These are phyloP conservation scores for Thaumetopoea pityocampa DNA, from an alignment of 1,140 invertebrate species.

Conservation along the genomic window DNA sequence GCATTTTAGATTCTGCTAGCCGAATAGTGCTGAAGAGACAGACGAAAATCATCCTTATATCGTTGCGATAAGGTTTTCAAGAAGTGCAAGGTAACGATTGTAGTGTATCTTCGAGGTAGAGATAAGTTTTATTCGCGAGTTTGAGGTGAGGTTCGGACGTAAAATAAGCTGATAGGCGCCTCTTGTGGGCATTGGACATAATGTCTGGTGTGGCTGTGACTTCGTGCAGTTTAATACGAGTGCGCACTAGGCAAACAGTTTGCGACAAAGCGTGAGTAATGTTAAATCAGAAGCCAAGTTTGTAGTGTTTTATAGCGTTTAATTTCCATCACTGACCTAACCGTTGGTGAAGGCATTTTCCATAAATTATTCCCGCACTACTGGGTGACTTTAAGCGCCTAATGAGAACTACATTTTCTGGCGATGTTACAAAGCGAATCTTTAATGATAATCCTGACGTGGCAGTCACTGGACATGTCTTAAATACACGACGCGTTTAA, in stretches of 20 bases:
- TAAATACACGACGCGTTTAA: too few species aligned
- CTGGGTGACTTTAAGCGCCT: too few species aligned
- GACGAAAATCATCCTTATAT: slow-evolving; percentile 7
- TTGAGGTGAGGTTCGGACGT: slow-evolving; percentile 21
- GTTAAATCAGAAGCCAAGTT: too few species aligned
- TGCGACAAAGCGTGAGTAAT: too few species aligned
- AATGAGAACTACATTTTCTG: too few species aligned
- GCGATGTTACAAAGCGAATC: too few species aligned
- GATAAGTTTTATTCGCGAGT: slow-evolving; percentile 46
- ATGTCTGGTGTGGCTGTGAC: slow-evolving; percentile 12
- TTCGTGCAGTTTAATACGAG: slow-evolving; percentile 2
- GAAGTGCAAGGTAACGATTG: not conserved
- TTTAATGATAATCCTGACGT: too few species aligned
- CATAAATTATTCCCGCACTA: too few species aligned
- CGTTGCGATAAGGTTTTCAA: slow-evolving; percentile 3
- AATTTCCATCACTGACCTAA: too few species aligned
- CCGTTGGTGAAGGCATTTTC: too few species aligned
- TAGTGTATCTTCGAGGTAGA: slow-evolving; percentile 23
- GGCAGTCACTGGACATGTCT: too few species aligned
- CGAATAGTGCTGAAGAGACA: not conserved
- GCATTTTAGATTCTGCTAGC: slow-evolving; percentile 19
- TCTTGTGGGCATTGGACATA: slow-evolving; percentile 9
- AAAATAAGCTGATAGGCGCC: slow-evolving; percentile 11
- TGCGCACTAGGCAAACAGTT: slow-evolving; percentile 3
- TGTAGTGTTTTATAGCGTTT: too few species aligned